These are phyloP conservation scores for Antigone vipio DNA, from an alignment of 2,113 vertebrate genomes.

Conservation along the genomic window DNA sequence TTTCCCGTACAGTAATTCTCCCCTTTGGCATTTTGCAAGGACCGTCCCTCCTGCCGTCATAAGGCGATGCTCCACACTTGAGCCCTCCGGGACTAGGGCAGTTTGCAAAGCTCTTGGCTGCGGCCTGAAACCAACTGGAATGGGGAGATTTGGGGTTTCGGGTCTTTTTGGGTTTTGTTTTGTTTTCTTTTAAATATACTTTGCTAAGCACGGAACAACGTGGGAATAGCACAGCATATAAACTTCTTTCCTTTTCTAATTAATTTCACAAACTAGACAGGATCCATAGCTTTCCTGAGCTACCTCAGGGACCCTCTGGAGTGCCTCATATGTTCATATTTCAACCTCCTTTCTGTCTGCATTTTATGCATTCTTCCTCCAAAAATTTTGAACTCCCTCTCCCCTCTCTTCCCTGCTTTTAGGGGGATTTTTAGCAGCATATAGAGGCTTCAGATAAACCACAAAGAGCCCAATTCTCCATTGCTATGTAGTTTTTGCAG, in stretches of 20 bases:
- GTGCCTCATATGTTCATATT: slow-evolving; percentile 15
- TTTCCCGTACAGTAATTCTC: background rate
- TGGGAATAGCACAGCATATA: background rate
- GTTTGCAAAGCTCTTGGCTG: background rate
- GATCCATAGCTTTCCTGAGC: slow-evolving; percentile 29
- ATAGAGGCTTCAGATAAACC: background rate
- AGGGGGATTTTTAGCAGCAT: background rate
- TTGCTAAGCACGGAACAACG: background rate
- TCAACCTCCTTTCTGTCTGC: slow-evolving; percentile 27
- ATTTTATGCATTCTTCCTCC: slow-evolving; percentile 36
- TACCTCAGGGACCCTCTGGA: slow-evolving; percentile 26
- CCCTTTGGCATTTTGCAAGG: background rate
- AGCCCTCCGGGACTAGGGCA: background rate
- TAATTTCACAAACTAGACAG: slow-evolving; percentile 31
- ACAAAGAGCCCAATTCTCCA: background rate
- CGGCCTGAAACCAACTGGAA: background rate
- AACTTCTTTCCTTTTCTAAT: slow-evolving; percentile 19
- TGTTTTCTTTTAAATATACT: background rate
- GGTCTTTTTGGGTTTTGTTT: too few species aligned
- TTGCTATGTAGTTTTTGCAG: background rate
- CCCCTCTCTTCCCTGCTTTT: background rate
- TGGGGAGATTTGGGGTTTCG: background rate
- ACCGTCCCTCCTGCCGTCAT: accelerated
- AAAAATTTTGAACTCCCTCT: background rate
- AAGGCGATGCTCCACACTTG: accelerated